Conservation (phyloP, 1,140 invertebrate genomes). For the Papilio glaucus region DNA sequence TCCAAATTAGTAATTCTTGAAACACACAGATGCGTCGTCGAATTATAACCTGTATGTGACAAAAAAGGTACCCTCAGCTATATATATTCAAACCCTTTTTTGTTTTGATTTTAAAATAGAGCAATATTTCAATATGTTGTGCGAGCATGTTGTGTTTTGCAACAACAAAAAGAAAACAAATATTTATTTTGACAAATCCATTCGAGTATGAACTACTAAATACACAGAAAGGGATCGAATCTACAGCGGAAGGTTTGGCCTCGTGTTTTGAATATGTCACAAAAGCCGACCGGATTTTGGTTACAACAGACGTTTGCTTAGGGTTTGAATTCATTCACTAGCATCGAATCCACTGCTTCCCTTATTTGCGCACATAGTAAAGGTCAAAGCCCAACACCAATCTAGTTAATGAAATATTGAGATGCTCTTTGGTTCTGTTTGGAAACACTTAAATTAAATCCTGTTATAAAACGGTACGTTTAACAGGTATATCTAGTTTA, state of each 20-base stretch:
- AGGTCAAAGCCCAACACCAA: constrained; percentile 53
- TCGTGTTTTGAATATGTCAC: constrained; percentile 56
- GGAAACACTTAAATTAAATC: constrained; percentile 34
- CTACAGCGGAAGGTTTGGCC: constrained; percentile 45
- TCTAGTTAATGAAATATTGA: constrained; percentile 38
- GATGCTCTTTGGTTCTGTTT: constrained; percentile 6
- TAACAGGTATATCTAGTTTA: not conserved
- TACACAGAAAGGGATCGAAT: constrained; percentile 52
- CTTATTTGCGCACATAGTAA: constrained; percentile 68
- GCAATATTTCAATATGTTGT: not conserved
- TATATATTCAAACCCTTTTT: not conserved
- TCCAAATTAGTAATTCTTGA: too few relatives aligned
- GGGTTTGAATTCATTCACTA: constrained; percentile 69
- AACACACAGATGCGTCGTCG: too few relatives aligned
- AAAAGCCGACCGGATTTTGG: constrained; percentile 54
- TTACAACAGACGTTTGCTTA: constrained; percentile 69
- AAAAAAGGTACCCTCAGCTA: too few relatives aligned
- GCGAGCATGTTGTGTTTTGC: not conserved
- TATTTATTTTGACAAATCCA: constrained; percentile 32
- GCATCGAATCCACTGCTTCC: constrained; percentile 67
- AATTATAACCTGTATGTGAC: too few relatives aligned
- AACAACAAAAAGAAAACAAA: not conserved
- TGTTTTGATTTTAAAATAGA: constrained; percentile 7
- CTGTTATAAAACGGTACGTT: not conserved
- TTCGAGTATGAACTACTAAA: constrained; percentile 46